These are phyloP conservation scores for Drosophila nebulosa DNA, from an alignment of 1,140 invertebrate species.

Conservation along the genomic window DNA sequence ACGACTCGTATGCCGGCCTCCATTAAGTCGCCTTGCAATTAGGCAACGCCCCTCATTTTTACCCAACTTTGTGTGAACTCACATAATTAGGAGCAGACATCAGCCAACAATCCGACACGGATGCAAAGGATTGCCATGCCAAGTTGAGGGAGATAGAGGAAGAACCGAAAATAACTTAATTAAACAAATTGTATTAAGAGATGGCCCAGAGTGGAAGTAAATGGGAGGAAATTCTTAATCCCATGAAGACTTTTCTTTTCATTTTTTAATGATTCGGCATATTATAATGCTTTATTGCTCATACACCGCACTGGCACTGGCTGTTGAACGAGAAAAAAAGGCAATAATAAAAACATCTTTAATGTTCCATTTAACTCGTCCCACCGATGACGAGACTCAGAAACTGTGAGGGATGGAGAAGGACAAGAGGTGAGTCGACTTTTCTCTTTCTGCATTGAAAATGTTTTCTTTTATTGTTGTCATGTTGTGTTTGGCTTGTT, in stretches of 20 bases:
- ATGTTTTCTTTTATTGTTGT: constrained; percentile 34
- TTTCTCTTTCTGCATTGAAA: constrained; percentile 26
- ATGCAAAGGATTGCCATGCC: constrained; percentile 9
- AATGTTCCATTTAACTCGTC: constrained; percentile 3
- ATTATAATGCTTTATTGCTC: constrained; percentile 2
- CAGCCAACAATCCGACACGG: background rate
- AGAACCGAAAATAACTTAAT: constrained; percentile 34
- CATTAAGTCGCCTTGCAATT: constrained; percentile 26
- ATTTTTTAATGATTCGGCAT: background rate
- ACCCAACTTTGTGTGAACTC: constrained; percentile 7
- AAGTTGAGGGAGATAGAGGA: background rate
- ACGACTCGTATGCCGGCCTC: constrained; percentile 18
- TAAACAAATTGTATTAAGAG: constrained; percentile 22
- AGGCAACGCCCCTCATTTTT: constrained; percentile 24
- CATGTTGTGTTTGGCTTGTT: constrained; percentile 21
- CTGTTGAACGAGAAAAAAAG: background rate
- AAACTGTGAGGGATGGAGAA: background rate
- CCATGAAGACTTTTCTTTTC: background rate
- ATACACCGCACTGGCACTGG: background rate
- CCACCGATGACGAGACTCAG: background rate
- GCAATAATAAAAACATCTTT: constrained; percentile 1
- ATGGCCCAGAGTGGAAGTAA: background rate
- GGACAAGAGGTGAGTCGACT: background rate
- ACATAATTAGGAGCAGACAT: constrained; percentile 33
- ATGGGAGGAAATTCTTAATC: background rate